Evolutionary conservation across 1,140 invertebrate genomes (phyloP).

Genomic region (Nasonia longicornis): DNA sequence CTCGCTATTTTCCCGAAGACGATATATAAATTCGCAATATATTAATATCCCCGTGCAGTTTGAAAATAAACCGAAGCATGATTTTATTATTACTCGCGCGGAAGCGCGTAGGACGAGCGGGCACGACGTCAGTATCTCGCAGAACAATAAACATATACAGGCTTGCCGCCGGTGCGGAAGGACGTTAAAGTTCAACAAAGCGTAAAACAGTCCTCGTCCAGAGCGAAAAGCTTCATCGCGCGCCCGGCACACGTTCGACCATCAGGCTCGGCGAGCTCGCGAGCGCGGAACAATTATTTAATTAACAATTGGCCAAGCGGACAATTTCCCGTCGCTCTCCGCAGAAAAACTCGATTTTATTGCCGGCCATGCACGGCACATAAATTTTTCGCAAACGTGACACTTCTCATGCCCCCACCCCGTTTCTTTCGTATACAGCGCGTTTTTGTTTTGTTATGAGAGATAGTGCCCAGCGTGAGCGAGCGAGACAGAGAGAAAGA

Average conservation of each 20-base stretch:
- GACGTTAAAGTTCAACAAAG: neutral
- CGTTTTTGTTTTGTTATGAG: slow-evolving; percentile 22
- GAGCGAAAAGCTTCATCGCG: neutral
- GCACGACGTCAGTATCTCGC: too few species aligned
- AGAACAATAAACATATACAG: too few species aligned
- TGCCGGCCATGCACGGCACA: slow-evolving; percentile 16
- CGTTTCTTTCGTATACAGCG: neutral
- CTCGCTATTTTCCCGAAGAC: too few species aligned
- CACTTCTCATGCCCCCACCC: neutral
- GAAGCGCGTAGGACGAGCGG: too few species aligned
- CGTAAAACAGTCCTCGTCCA: too few species aligned
- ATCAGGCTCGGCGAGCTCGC: neutral
- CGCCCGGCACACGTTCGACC: neutral
- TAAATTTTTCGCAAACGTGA: slow-evolving; percentile 38
- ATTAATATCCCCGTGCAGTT: too few species aligned
- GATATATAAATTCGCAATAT: too few species aligned
- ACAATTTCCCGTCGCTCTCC: slow-evolving; percentile 15
- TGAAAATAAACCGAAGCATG: too few species aligned
- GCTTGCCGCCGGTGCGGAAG: too few species aligned
- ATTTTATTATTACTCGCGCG: too few species aligned
- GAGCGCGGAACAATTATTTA: slow-evolving; percentile 27
- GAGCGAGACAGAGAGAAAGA: neutral
- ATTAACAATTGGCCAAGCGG: slow-evolving; percentile 20
- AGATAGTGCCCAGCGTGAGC: neutral
- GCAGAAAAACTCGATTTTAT: slow-evolving; percentile 18